phyloP scores from a whole-genome alignment of 2,113 vertebrate species.

The Thamnophis sirtalis region DNA sequence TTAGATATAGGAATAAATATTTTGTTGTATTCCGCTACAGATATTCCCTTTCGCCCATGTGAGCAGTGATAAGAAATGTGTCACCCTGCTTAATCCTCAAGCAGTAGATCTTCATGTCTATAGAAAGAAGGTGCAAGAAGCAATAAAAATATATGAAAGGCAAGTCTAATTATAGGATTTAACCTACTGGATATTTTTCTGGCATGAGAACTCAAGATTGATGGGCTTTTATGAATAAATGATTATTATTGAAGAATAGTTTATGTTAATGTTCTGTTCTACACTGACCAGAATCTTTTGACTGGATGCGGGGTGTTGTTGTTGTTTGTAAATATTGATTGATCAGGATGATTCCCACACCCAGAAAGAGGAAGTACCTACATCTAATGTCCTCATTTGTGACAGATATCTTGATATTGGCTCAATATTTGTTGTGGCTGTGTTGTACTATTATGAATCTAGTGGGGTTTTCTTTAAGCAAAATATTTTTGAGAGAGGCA shows the following conservation, averaged over 20 bases:
- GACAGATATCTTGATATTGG: not conserved
- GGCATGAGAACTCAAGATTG: not conserved
- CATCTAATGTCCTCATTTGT: not conserved
- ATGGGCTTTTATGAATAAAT: not conserved
- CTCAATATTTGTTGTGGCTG: too few species aligned
- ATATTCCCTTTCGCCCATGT: constrained; percentile 64
- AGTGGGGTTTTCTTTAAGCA: not conserved
- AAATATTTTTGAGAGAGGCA: not conserved
- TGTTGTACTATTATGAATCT: not conserved
- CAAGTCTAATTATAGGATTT: constrained; percentile 53
- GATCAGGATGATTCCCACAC: not conserved
- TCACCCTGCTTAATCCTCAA: constrained; percentile 72
- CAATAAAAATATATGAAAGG: constrained; percentile 74
- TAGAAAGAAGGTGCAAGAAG: constrained; percentile 70
- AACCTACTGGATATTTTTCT: not conserved
- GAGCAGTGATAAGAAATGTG: constrained; percentile 55
- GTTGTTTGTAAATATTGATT: not conserved
- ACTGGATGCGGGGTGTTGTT: not conserved
- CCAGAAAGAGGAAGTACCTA: not conserved
- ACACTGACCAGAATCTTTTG: not conserved
- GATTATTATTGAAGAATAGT: not conserved
- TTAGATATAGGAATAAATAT: not conserved
- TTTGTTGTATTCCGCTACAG: constrained; percentile 48
- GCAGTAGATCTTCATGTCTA: constrained; percentile 73
- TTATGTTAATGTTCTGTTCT: not conserved